These are phyloP conservation scores for Distichodus sexfasciatus DNA, from an alignment of 2,797 vertebrate genomes.

Conservation along the genomic window DNA sequence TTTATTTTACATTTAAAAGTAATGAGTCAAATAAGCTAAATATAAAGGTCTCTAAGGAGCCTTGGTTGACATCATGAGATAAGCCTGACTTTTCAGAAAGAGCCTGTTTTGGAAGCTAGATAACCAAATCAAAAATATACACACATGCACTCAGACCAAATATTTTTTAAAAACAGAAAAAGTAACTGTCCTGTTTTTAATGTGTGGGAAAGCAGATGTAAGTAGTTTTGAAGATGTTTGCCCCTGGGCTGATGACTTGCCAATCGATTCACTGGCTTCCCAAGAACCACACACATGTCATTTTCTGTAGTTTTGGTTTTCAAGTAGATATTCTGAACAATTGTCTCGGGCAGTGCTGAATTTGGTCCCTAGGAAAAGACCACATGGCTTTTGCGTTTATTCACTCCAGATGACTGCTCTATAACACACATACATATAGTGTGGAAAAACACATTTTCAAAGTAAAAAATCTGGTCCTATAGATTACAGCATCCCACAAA, in stretches of 20 bases:
- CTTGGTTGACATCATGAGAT: slow-evolving; percentile 24
- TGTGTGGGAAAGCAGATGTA: too few relatives aligned
- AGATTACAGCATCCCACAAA: slow-evolving; percentile 49
- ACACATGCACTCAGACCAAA: background rate
- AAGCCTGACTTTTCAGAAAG: slow-evolving; percentile 2
- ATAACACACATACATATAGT: slow-evolving; percentile 55
- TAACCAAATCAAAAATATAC: slow-evolving; percentile 30
- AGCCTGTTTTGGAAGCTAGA: slow-evolving; percentile 20
- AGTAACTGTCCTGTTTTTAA: too few relatives aligned
- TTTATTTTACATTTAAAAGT: background rate
- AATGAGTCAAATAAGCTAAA: too few relatives aligned
- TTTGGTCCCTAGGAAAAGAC: slow-evolving; percentile 53
- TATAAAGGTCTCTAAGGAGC: slow-evolving; percentile 29
- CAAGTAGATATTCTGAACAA: slow-evolving; percentile 50
- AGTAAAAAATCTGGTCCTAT: slow-evolving; percentile 75
- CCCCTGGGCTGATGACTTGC: slow-evolving; percentile 65
- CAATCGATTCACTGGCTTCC: slow-evolving; percentile 69
- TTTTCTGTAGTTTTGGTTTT: slow-evolving; percentile 50
- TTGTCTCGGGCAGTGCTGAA: slow-evolving; percentile 52
- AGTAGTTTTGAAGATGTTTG: too few relatives aligned
- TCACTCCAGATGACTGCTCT: slow-evolving; percentile 74
- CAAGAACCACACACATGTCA: slow-evolving; percentile 68
- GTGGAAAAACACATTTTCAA: slow-evolving; percentile 77
- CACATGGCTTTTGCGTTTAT: slow-evolving; percentile 58
- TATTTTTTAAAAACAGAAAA: too few relatives aligned